These are phyloP conservation scores for Ecliptopera silaceata DNA, from an alignment of 2,888 invertebrate genomes.

Conservation along the genomic window DNA sequence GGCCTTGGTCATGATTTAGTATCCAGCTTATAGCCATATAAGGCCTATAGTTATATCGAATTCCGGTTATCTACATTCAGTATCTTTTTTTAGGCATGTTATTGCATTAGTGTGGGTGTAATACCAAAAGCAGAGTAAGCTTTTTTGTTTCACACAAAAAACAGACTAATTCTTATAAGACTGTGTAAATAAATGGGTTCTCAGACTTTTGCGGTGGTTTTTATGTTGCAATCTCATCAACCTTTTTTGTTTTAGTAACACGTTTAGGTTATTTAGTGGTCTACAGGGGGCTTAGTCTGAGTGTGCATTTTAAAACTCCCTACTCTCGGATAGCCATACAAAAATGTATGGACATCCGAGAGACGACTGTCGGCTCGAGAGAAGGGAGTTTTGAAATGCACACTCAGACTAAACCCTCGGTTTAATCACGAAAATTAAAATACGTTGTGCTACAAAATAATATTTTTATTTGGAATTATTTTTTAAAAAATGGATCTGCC, in stretches of 20 bases:
- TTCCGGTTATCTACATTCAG: slow-evolving; percentile 18
- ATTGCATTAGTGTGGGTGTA: slow-evolving; percentile 10
- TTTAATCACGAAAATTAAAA: too few relatives aligned
- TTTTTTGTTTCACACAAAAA: slow-evolving; percentile 21
- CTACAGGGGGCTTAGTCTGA: too few relatives aligned
- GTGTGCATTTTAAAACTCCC: too few relatives aligned
- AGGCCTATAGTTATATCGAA: slow-evolving; percentile 18
- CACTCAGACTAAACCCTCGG: too few relatives aligned
- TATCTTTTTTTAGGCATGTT: slow-evolving; percentile 12
- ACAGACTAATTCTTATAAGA: slow-evolving; percentile 17
- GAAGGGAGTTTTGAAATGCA: too few relatives aligned
- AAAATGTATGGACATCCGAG: too few relatives aligned
- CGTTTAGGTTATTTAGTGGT: too few relatives aligned
- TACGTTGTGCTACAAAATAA: too few relatives aligned
- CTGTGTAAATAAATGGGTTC: slow-evolving; percentile 22
- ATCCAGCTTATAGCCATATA: slow-evolving; percentile 16
- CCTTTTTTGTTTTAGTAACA: background rate
- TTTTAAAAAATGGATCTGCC: too few relatives aligned
- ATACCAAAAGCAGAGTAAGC: slow-evolving; percentile 11
- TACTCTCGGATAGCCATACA: too few relatives aligned
- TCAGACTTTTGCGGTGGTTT: slow-evolving; percentile 20
- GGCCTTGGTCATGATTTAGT: slow-evolving; percentile 40
- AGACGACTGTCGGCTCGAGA: too few relatives aligned
- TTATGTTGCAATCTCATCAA: slow-evolving; percentile 15
- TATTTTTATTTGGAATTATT: too few relatives aligned